Evolutionary conservation across 2,113 vertebrate genomes (phyloP), one percentile per base, ranked within the genome.

Genomic region (Oenanthe melanoleuca): DNA sequence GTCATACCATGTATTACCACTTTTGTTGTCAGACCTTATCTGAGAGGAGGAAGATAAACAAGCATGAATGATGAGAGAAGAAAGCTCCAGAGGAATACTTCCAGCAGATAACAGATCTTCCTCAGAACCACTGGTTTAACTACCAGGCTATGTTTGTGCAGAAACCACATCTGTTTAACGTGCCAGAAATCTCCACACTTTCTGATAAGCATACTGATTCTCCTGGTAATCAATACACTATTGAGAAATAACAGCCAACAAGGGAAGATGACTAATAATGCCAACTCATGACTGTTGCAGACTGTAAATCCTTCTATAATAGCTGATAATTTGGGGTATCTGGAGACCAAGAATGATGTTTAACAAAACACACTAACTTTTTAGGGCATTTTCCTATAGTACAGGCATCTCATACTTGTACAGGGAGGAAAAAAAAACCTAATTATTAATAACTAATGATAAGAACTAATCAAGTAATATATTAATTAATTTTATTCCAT

Each of bases 401-500:
- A 59, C 22, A 70, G 29, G 38, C 74, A 59, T 88, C 31, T 88
- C 59, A 80, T 86, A 96, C 57, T 91, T 77, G 24, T 47, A 52
- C 81, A 83, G 77, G 82, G 77, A 89, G 86, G 66, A 60, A 91
- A 81, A 81, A 60, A 61, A 61, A 1, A 0, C 3, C 42, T 42
- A 82, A 86, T 70, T 92, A 88, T 88, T 77, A 91, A 82, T 65
- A 93, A 64, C 67, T 73, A 92, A 90, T 83, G 13, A 90, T 94
- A 83, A 95, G 67, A 95, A 66, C 67, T 86, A 92, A 90, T 96
- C 56, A 88, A 92, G 64, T 59, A 78, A 78, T 90, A 63, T 63
- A 93, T 83, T 93, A 92, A 96, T 94, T 96, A 94, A 89, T 93
- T 96, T 95, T 20, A 89, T 92, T 94, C 40, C 6, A 45, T 95